Evolutionary conservation across 2,113 vertebrate species (phyloP).

Genomic region (Brachirus orientalis): DNA sequence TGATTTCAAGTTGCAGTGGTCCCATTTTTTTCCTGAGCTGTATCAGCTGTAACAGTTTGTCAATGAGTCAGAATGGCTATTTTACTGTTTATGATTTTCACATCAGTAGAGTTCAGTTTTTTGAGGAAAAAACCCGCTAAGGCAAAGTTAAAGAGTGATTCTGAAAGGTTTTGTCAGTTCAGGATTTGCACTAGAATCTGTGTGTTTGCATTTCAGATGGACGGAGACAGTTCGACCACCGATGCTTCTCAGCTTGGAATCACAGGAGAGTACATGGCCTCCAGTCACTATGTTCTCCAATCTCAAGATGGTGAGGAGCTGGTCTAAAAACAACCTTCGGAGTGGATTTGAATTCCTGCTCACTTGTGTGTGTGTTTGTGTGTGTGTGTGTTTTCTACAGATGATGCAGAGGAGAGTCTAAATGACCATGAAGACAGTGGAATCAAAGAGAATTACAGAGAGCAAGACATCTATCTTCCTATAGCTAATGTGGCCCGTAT

Average conservation of each 20-base stretch:
- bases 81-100: too few relatives aligned
- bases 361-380: neutral
- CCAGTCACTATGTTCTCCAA: constrained; percentile 95
- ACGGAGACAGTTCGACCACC: constrained; percentile 94
- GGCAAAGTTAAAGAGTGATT: too few relatives aligned
- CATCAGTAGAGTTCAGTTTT: too few relatives aligned
- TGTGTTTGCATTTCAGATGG: constrained; percentile 86
- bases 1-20: too few relatives aligned
- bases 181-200: neutral
- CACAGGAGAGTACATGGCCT: constrained; percentile 92
- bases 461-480: constrained; percentile 99
- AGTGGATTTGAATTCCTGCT: neutral
- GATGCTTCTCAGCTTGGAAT: constrained; percentile 97
- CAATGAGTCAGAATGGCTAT: too few relatives aligned
- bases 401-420: constrained; percentile 90
- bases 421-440: constrained; percentile 96
- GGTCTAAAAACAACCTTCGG: neutral
- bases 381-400: constrained; percentile 43
- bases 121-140: too few relatives aligned
- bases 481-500: constrained; percentile 98
- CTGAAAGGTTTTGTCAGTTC: neutral
- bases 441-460: constrained; percentile 95
- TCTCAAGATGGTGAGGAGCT: constrained; percentile 90
- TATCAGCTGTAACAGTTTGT: too few relatives aligned
- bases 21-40: too few relatives aligned